A percentile compares a stretch with the other conserved stretches of the same genome.
Evolutionary conservation across 2,888 invertebrate genomes (phyloP).

Genomic region (Idaea biselata): DNA sequence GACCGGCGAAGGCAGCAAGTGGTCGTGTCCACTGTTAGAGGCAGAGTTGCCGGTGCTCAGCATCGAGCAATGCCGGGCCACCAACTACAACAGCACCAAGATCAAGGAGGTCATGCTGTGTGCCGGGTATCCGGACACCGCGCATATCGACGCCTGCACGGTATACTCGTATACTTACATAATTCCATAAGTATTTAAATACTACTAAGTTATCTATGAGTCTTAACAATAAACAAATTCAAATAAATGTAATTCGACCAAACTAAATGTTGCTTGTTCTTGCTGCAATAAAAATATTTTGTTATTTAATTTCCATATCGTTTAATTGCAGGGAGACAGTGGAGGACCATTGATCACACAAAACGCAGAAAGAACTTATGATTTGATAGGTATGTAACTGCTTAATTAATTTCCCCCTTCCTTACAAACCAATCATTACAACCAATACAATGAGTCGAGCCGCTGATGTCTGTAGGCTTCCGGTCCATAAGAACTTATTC

Average conservation of each 20-base stretch:
- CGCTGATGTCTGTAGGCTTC: too few relatives aligned
- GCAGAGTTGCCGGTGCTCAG: conserved; percentile 86
- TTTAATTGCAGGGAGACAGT: conserved; percentile 84
- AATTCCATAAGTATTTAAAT: too few relatives aligned
- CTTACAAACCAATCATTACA: neutral
- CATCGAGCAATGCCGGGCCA: conserved; percentile 85
- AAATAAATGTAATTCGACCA: too few relatives aligned
- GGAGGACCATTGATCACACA: conserved; percentile 88
- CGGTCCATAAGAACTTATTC: too few relatives aligned
- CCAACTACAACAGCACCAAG: conserved; percentile 90
- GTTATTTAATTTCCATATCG: conserved; percentile 3
- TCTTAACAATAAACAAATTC: too few relatives aligned
- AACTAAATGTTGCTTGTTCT: too few relatives aligned
- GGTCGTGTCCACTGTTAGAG: conserved; percentile 90
- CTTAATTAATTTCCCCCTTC: too few relatives aligned
- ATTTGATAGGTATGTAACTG: conserved; percentile 84
- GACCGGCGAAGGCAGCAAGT: conserved; percentile 89
- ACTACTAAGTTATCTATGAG: too few relatives aligned
- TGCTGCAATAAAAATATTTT: too few relatives aligned
- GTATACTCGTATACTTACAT: conserved; percentile 66
- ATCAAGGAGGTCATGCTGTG: conserved; percentile 95
- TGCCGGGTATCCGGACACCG: conserved; percentile 87
- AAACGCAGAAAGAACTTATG: conserved; percentile 84
- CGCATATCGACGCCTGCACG: conserved; percentile 90
- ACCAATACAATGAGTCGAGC: too few relatives aligned